Evolutionary conservation across 2,113 vertebrate genomes (phyloP).

Genomic region (Apus apus): DNA sequence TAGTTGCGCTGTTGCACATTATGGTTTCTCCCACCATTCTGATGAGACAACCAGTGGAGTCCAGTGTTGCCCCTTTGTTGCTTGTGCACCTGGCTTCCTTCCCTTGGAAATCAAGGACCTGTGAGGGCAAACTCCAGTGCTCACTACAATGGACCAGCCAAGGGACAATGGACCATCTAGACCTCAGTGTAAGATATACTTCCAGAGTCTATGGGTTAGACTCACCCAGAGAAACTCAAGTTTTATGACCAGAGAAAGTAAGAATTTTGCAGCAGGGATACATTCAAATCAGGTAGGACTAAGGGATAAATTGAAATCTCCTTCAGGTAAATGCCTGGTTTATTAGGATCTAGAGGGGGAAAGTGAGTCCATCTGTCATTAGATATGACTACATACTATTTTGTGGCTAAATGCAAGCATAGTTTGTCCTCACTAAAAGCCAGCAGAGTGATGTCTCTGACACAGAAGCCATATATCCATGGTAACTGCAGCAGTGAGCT

Average conservation of each 20-base stretch:
- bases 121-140: not conserved
- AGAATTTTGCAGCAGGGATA: not conserved
- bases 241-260: not conserved
- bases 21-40: not conserved
- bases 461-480: not conserved
- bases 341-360: not conserved
- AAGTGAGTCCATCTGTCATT: not conserved
- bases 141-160: not conserved
- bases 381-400: not conserved
- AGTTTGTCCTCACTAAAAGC: not conserved
- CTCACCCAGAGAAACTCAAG: rapidly evolving
- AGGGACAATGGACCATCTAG: not conserved
- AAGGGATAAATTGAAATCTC: not conserved
- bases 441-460: not conserved
- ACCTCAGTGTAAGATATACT: not conserved
- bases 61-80: rapidly evolving
- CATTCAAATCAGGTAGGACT: not conserved
- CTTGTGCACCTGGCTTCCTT: not conserved
- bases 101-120: not conserved
- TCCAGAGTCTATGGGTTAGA: not conserved
- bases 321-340: not conserved
- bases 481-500: not conserved
- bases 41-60: too few relatives aligned
- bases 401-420: not conserved
- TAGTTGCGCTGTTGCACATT: not conserved